phyloP scores from a whole-genome alignment of 2,113 vertebrate species.

The Callionymus lyra region DNA sequence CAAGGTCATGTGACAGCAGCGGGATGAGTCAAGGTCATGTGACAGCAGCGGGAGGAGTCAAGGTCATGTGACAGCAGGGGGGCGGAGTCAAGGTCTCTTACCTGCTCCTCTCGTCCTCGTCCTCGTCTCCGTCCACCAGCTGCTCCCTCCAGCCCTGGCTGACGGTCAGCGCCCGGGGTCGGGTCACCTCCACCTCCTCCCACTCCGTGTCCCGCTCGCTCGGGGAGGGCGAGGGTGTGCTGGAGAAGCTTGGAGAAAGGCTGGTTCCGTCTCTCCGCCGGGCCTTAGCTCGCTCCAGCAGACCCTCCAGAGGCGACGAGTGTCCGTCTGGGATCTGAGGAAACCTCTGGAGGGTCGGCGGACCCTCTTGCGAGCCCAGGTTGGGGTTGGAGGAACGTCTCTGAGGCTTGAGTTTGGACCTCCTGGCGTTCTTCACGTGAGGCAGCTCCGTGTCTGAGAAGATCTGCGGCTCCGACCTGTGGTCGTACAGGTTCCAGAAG shows the following conservation, averaged over 20 bases:
- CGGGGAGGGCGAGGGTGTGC: slow-evolving; percentile 21
- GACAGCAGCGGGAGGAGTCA: slow-evolving; percentile 23
- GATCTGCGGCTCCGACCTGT: slow-evolving; percentile 24
- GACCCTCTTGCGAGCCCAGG: slow-evolving; percentile 7
- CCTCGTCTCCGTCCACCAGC: slow-evolving; percentile 51
- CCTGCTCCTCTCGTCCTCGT: slow-evolving; percentile 46
- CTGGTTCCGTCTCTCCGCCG: slow-evolving; percentile 24
- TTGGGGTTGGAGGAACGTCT: slow-evolving; percentile 50
- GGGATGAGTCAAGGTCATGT: slow-evolving; percentile 60
- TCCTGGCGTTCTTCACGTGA: slow-evolving; percentile 16
- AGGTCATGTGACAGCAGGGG: background rate
- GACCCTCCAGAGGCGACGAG: slow-evolving; percentile 33
- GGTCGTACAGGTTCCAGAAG: slow-evolving; percentile 25
- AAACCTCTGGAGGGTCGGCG: background rate
- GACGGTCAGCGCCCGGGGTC: slow-evolving; percentile 21
- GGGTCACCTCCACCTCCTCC: slow-evolving; percentile 39
- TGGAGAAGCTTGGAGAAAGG: slow-evolving; percentile 22
- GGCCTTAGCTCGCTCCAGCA: slow-evolving; percentile 53
- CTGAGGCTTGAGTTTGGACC: slow-evolving; percentile 30
- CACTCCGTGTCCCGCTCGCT: slow-evolving; percentile 42
- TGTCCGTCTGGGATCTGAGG: background rate
- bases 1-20: too few relatives aligned
- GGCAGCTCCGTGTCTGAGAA: slow-evolving; percentile 47
- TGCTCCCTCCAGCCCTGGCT: slow-evolving; percentile 52
- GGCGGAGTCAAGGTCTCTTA: slow-evolving; percentile 22